Conservation (phyloP, 2,888 invertebrate species). For the Geotrupes spiniger region DNA sequence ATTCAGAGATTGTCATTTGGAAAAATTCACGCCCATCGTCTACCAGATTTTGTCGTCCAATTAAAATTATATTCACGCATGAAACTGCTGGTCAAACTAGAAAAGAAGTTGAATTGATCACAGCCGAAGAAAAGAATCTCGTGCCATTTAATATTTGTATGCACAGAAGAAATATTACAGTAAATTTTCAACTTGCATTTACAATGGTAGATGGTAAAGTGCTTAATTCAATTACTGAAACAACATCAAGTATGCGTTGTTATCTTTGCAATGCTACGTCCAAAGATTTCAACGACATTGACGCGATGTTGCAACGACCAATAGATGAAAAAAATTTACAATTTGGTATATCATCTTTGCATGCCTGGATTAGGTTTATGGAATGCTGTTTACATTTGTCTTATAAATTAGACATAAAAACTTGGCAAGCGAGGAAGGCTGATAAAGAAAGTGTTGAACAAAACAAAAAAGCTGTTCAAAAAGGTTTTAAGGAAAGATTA, state of each 20-base stretch:
- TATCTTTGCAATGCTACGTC: slow-evolving; percentile 23
- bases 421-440: not conserved
- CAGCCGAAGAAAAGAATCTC: not conserved
- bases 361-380: not conserved
- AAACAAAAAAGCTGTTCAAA: not conserved
- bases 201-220: slow-evolving; percentile 27
- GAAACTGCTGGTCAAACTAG: slow-evolving; percentile 23
- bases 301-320: slow-evolving; percentile 1
- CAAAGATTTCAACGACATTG: slow-evolving; percentile 21
- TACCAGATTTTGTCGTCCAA: slow-evolving; percentile 26
- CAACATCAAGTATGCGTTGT: slow-evolving; percentile 20
- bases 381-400: not conserved
- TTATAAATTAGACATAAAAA: not conserved
- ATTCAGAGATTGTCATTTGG: slow-evolving; percentile 18
- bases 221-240: slow-evolving; percentile 20
- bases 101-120: slow-evolving; percentile 11
- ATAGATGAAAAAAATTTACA: not conserved
- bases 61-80: slow-evolving; percentile 21
- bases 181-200: slow-evolving; percentile 17
- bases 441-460: not conserved
- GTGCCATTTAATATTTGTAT: not conserved
- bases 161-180: not conserved
- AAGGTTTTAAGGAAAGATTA: not conserved
- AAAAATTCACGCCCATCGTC: slow-evolving; percentile 28
- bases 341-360: not conserved